These are phyloP conservation scores for Podarcis siculus DNA, from an alignment of 2,797 vertebrate genomes.

Conservation along the genomic window DNA sequence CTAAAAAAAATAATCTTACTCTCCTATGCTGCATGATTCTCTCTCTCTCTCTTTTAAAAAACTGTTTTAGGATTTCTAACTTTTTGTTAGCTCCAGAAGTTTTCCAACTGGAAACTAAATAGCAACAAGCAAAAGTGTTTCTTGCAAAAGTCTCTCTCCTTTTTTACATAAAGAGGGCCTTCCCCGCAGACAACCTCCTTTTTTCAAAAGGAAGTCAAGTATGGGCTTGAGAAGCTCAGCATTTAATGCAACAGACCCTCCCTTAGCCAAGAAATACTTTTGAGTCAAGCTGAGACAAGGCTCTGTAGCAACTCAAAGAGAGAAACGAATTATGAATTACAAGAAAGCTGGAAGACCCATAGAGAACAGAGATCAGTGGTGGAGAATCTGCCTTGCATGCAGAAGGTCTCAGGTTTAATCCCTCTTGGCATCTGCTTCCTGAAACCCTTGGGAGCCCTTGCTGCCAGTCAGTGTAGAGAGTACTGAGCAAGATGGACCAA, in stretches of 20 bases:
- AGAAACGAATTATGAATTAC: constrained; percentile 7
- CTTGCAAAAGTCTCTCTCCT: too few relatives aligned
- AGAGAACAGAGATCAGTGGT: too few relatives aligned
- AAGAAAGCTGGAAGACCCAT: background rate
- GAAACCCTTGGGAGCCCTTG: too few relatives aligned
- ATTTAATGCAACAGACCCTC: constrained; percentile 19
- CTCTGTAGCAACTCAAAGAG: constrained; percentile 48
- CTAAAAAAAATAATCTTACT: background rate
- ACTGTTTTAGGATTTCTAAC: background rate
- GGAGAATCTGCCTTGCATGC: too few relatives aligned
- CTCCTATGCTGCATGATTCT: background rate
- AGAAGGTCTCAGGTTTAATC: too few relatives aligned
- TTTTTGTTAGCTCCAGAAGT: background rate
- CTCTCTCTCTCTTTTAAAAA: background rate
- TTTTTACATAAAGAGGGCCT: too few relatives aligned
- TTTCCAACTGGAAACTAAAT: background rate
- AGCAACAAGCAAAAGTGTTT: constrained; percentile 12
- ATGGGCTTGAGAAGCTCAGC: constrained; percentile 56
- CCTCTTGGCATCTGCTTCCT: too few relatives aligned
- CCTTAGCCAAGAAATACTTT: constrained; percentile 57
- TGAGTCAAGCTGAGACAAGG: constrained; percentile 66
- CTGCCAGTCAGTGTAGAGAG: too few relatives aligned
- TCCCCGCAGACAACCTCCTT: constrained; percentile 18
- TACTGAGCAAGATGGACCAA: too few relatives aligned
- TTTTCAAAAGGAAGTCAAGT: constrained; percentile 60